Evolutionary conservation across 2,113 vertebrate species (phyloP).

Genomic region (Parotia lawesii): DNA sequence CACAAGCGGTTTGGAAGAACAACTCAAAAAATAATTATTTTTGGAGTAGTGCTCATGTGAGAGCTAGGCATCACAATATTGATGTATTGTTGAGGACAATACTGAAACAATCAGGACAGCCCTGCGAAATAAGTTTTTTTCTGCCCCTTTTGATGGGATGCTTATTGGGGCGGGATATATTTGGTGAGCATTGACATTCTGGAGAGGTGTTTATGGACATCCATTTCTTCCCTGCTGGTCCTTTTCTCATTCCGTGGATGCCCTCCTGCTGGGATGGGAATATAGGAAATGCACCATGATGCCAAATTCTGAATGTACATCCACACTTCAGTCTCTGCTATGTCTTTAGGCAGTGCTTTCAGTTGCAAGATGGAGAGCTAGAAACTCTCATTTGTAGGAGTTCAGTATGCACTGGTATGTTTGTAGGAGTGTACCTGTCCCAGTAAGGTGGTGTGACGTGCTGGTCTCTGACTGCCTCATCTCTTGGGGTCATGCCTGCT

Average conservation of each 20-base stretch:
- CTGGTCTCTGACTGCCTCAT: neutral
- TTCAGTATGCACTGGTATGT: neutral
- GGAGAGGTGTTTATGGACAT: neutral
- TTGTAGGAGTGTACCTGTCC: neutral
- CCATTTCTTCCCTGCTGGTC: neutral
- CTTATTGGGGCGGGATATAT: neutral
- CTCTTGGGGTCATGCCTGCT: neutral
- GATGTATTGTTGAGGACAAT: neutral
- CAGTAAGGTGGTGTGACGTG: neutral
- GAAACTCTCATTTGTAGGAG: neutral
- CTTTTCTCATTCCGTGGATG: neutral
- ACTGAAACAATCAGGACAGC: neutral
- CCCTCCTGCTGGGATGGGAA: neutral
- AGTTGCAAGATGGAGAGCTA: neutral
- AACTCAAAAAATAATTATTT: neutral
- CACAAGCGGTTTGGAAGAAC: neutral
- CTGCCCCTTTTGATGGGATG: neutral
- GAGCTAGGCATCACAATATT: neutral
- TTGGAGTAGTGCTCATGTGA: neutral
- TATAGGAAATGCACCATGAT: neutral
- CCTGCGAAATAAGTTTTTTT: neutral
- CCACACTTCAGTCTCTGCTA: neutral
- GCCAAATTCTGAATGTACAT: neutral
- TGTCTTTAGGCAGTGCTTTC: neutral
- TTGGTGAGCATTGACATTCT: neutral